Evolutionary conservation across 2,113 vertebrate genomes (phyloP).

Genomic region (Oenanthe oenanthe): DNA sequence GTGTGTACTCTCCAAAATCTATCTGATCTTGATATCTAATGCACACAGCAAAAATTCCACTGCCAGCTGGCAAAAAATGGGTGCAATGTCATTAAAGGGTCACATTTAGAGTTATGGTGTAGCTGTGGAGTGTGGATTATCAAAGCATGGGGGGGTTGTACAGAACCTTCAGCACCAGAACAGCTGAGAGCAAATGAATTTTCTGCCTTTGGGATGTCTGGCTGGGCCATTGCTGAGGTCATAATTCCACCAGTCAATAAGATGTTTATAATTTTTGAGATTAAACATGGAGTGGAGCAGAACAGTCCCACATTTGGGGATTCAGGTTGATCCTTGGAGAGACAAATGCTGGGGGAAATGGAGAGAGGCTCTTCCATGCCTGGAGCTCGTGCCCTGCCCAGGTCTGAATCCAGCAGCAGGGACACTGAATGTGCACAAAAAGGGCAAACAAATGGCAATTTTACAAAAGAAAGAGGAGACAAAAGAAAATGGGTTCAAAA

Average conservation of each 20-base stretch:
- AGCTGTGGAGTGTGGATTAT: not conserved
- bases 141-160: not conserved
- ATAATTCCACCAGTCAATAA: not conserved
- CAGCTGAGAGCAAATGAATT: not conserved
- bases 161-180: not conserved
- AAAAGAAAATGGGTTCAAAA: not conserved
- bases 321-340: not conserved
- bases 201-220: not conserved
- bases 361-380: not conserved
- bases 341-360: accelerated
- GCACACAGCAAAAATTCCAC: not conserved
- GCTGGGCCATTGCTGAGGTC: not conserved
- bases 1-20: not conserved
- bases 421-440: accelerated
- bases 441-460: not conserved
- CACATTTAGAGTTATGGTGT: not conserved
- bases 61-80: not conserved
- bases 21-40: not conserved
- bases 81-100: not conserved
- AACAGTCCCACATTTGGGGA: not conserved
- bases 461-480: not conserved
- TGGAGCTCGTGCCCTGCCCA: not conserved
- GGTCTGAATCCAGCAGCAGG: not conserved
- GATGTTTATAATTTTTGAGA: not conserved
- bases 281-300: not conserved